Base-by-base conservation (phyloP, 2,888 invertebrate genomes). In the Aporophyla nigra region DNA sequence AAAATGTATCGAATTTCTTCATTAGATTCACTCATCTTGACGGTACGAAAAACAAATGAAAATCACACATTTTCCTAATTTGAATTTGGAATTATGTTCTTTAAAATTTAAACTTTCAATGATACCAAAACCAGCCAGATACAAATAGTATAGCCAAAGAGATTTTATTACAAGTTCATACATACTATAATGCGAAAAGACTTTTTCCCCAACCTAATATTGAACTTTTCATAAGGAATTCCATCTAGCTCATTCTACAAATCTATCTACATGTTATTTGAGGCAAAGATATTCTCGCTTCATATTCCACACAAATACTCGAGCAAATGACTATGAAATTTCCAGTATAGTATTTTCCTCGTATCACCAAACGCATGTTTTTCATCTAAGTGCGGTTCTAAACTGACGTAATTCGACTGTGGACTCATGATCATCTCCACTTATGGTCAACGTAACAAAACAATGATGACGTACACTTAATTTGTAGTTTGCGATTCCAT, bases 401-500 rank as follows among this genome's bases (percentile, higher is more conserved):
- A 71, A 71, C 62, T 84, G 78, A 81, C 85, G 85, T 74, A 76
- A 78, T 43, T 54, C 16, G 51, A 43, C 33, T 69, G 58, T 12
- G 43, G 58, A 62, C 49, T 65, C 70, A 68, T 77, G 67, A 71
- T 56, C 49, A 59, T 62, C 21, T 71, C 84, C 74, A 77, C 59
- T 75, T 88, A 84, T 76, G 70, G 86, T 62, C 58, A 76, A 76
- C 69, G 16, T 56, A 54, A 70, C 76, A 78, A 69, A 80, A 63
- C 61, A 59, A 40, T 68, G 63, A 80, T 86, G 84, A 86, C 82
- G 84, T 68, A 66, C 53, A 46, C 61, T 51, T 77, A 82, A 78
- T 84, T 80, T 80, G 83, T 72, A 53, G 76, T 78, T 74, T 70
- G 59, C 70, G 76, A 66, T 80, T 71, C 33, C 61, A 79, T 88